Percentiles rank a stretch among this genome's conserved stretches.
Conservation (phyloP, 2,113 vertebrate genomes). For the Pteronura brasiliensis region DNA sequence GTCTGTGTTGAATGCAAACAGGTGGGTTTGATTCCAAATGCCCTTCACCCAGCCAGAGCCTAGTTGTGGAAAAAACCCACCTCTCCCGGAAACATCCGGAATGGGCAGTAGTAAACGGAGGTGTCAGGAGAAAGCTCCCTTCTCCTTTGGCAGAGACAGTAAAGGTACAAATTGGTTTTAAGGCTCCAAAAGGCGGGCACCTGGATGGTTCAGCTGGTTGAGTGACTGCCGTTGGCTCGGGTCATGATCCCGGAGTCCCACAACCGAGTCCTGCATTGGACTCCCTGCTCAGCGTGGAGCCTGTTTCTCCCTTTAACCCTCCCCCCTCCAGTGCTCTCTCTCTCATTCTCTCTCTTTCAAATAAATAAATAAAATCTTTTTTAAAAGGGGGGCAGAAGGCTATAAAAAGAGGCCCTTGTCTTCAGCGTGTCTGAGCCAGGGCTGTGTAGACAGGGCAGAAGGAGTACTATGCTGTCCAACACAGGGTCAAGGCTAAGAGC, state of each 20-base stretch:
- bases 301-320: no score
- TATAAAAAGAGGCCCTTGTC: neutral
- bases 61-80: neutral
- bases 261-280: no score
- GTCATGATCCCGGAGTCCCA: no score
- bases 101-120: neutral
- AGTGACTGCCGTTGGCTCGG: no score
- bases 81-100: neutral
- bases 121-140: neutral
- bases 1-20: neutral
- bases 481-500: constrained; percentile 6
- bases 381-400: neutral
- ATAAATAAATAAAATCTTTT: no score
- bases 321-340: no score
- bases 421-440: constrained; percentile 26
- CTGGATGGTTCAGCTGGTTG: no score
- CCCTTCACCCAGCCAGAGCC: neutral
- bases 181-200: neutral
- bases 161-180: neutral
- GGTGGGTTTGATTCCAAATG: neutral
- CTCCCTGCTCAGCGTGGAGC: no score
- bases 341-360: no score
- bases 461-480: neutral
- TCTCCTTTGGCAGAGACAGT: neutral
- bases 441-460: neutral